phyloP scores from a whole-genome alignment of 2,888 invertebrate species.

The Podabrus alpinus region DNA sequence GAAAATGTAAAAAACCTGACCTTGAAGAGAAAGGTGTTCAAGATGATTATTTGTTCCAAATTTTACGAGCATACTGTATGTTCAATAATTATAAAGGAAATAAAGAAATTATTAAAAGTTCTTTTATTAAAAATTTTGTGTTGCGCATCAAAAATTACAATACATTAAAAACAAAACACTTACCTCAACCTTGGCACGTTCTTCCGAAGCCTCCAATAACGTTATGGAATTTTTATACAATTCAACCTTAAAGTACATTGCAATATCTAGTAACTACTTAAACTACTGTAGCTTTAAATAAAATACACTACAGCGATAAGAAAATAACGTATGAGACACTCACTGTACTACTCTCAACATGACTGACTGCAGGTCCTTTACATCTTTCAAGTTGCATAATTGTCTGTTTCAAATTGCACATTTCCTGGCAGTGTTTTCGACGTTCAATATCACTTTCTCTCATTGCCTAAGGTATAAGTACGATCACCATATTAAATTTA shows the following conservation, averaged over 20 bases:
- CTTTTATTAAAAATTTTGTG: not conserved
- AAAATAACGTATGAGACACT: not conserved
- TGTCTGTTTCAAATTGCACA: conserved; percentile 44
- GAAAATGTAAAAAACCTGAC: too few relatives aligned
- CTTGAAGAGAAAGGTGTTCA: too few relatives aligned
- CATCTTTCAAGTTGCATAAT: conserved; percentile 45
- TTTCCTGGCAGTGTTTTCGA: conserved; percentile 40
- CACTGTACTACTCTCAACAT: not conserved
- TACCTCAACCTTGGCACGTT: conserved; percentile 49
- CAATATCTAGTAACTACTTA: not conserved
- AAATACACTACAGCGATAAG: not conserved
- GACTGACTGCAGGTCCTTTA: not conserved
- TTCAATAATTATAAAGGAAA: not conserved
- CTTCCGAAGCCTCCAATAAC: conserved; percentile 47
- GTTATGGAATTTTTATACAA: conserved; percentile 49
- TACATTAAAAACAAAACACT: conserved; percentile 11
- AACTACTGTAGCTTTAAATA: not conserved
- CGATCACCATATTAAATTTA: conserved; percentile 5
- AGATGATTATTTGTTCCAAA: too few relatives aligned
- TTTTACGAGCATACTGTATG: too few relatives aligned
- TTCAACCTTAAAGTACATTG: conserved; percentile 44
- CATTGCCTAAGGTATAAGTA: conserved; percentile 40
- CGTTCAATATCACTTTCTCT: conserved; percentile 37
- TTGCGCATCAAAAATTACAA: not conserved
- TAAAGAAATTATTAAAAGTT: not conserved